Percentiles rank a stretch among this genome's conserved stretches.
Evolutionary conservation across 2,113 vertebrate species (phyloP).

Genomic region (Onychostoma macrolepis): DNA sequence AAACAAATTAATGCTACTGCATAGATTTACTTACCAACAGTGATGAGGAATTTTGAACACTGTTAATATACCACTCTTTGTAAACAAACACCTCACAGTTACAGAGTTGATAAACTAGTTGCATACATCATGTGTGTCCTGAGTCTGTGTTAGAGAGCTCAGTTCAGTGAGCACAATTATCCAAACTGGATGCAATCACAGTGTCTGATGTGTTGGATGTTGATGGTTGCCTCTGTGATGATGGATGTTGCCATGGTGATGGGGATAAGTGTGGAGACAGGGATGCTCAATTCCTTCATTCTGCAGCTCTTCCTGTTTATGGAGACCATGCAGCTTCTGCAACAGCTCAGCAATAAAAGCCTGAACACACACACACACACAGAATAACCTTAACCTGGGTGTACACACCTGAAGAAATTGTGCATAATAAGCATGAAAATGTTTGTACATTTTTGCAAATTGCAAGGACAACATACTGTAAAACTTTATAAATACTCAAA

Average conservation of each 20-base stretch:
- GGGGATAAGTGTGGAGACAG: constrained; percentile 62
- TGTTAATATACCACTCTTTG: background rate
- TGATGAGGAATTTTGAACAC: background rate
- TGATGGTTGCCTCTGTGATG: constrained; percentile 61
- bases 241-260: constrained; percentile 47
- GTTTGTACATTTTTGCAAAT: background rate
- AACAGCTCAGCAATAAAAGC: constrained; percentile 81
- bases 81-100: constrained; percentile 9
- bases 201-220: constrained; percentile 66
- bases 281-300: constrained; percentile 75
- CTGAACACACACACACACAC: constrained; percentile 62
- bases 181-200: constrained; percentile 57
- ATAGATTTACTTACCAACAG: background rate
- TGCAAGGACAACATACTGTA: background rate
- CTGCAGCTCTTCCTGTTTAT: constrained; percentile 80
- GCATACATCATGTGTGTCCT: background rate
- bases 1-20: background rate
- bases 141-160: constrained; percentile 12
- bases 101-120: background rate
- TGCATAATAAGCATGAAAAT: background rate
- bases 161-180: background rate
- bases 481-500: background rate
- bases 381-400: background rate
- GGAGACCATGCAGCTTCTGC: constrained; percentile 78
- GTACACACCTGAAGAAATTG: background rate